Percentiles rank a stretch among this genome's conserved stretches.
Conservation (phyloP, 2,113 vertebrate species). For the Silurus meridionalis region DNA sequence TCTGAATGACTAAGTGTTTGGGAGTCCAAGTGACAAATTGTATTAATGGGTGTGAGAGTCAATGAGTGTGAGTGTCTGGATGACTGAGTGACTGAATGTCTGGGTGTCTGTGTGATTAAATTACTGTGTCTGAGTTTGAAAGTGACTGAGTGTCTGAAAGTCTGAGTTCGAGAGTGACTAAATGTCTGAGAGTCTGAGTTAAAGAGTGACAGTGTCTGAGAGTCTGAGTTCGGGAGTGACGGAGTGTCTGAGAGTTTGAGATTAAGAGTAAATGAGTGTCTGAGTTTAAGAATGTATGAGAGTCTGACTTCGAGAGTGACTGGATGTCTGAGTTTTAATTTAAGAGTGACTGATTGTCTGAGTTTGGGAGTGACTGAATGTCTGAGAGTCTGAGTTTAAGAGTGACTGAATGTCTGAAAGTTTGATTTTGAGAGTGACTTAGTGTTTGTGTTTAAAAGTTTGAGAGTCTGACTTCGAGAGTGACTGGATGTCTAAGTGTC, state of each 20-base stretch:
- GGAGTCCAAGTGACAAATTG: background rate
- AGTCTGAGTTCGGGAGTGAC: background rate
- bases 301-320: background rate
- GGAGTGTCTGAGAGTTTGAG: background rate
- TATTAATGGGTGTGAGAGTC: background rate
- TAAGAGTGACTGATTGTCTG: rapidly evolving
- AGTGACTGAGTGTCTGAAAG: background rate
- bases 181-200: background rate
- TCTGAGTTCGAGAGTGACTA: background rate
- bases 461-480: background rate
- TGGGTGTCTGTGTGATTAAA: too few species aligned
- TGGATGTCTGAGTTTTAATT: background rate
- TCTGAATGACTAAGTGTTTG: background rate
- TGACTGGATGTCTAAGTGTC: background rate
- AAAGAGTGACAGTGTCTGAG: background rate
- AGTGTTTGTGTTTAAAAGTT: background rate
- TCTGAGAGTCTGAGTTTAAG: background rate
- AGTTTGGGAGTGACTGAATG: background rate
- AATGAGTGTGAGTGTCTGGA: background rate
- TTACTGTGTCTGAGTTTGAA: background rate
- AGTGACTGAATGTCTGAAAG: too few species aligned
- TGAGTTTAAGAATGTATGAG: background rate
- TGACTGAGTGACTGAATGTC: too few species aligned
- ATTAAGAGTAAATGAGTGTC: background rate
- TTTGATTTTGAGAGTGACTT: too few species aligned